phyloP scores from a whole-genome alignment of 2,888 invertebrate species.

The Phyto melanocephala region DNA sequence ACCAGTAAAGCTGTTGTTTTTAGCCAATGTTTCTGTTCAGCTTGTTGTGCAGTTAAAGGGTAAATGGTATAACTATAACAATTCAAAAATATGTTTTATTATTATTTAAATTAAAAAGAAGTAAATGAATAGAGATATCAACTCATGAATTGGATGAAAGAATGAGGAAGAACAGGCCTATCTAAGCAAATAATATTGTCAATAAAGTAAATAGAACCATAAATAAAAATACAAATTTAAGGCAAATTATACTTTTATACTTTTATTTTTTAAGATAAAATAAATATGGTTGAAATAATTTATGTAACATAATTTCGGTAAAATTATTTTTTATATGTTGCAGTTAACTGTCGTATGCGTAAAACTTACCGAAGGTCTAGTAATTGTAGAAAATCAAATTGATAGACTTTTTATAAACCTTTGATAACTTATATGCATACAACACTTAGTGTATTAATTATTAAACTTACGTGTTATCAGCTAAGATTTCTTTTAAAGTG shows the following conservation, averaged over 20 bases:
- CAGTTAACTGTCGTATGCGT: no score
- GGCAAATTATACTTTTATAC: conserved; percentile 21
- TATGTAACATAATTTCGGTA: conserved; percentile 1
- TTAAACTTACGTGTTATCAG: conserved; percentile 83
- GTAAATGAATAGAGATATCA: neutral
- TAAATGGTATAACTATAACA: conserved; percentile 82
- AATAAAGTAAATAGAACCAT: neutral
- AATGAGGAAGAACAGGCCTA: neutral
- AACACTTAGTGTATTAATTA: neutral
- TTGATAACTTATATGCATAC: no score
- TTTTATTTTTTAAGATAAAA: neutral
- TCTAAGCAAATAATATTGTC: neutral
- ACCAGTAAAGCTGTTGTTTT: conserved; percentile 86
- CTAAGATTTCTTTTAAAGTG: conserved; percentile 84
- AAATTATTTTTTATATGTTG: no score
- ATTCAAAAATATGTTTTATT: conserved; percentile 15
- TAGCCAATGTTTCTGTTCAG: conserved; percentile 75
- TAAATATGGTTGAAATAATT: neutral
- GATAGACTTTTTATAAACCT: no score
- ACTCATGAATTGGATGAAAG: neutral
- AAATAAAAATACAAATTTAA: conserved; percentile 9
- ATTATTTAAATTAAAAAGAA: neutral
- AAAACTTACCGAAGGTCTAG: no score
- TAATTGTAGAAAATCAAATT: no score
- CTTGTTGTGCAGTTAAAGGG: conserved; percentile 80